Evolutionary conservation across 2,888 invertebrate genomes (phyloP), one percentile per base, ranked within the genome.

Genomic region (Eledona agricola): DNA sequence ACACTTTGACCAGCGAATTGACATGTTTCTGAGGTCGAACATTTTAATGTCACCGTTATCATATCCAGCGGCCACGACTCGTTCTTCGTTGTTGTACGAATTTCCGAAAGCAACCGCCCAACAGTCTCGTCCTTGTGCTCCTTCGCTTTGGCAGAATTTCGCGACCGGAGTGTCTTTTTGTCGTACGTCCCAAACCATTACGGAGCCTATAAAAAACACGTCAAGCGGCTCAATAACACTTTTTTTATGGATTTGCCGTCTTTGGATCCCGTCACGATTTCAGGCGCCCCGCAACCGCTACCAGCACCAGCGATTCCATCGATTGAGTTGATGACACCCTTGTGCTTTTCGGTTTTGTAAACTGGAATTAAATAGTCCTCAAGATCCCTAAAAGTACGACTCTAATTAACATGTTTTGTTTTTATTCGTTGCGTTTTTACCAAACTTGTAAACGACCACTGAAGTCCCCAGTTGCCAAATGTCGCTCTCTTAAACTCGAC

Each of bases 41-140:
- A 97, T 83, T 77, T 96, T 97, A 1, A 97, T 76, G 71, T 97
- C 97, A 0, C 97, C 97, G 74, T 97, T 97, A 70, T 97, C 96
- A 69, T 96, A 97, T 1, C 97, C 97, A 4, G 96, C 92, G 13
- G 87, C 89, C 0, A 97, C 86, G 46, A 90, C 81, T 47, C 96
- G 82, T 65, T 97, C 96, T 15, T 89, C 83, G 29, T 88, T 85
- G 72, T 90, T 93, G 76, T 88, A 93, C 0, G 94, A 89, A 78
- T 96, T 90, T 0, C 96, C 96, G 71, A 97, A 96, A 0, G 89
- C 85, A 0, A 96, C 96, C 0, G 90, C 78, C 97, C 97, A 97
- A 74, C 97, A 97, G 70, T 97, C 97, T 17, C 96, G 80, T 32
- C 82, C 84, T 1, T 80, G 74, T 49, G 88, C 87, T 0, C 86